phyloP scores from a whole-genome alignment of 2,888 invertebrate genomes.

The Cheilosia vernalis region DNA sequence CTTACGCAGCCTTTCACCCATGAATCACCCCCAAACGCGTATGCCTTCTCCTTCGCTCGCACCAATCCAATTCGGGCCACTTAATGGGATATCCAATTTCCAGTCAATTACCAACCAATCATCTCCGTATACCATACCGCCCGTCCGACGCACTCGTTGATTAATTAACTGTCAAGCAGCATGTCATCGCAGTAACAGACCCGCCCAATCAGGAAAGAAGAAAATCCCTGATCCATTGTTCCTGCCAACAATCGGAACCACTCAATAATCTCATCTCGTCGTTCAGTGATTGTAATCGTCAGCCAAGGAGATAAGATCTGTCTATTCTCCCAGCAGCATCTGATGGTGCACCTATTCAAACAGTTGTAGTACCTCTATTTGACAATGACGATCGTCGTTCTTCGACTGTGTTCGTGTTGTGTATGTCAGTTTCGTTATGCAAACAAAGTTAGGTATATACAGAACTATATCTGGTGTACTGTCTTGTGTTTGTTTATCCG shows the following conservation, averaged over 20 bases:
- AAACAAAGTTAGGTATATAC: constrained; percentile 45
- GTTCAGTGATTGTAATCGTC: constrained; percentile 62
- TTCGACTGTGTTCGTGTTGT: background rate
- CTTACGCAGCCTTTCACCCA: background rate
- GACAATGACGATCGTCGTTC: constrained; percentile 66
- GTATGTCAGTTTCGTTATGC: constrained; percentile 30
- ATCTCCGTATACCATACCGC: constrained; percentile 9
- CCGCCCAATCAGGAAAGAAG: constrained; percentile 69
- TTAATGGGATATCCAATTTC: constrained; percentile 63
- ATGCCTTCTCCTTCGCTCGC: background rate
- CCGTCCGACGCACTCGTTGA: constrained; percentile 50
- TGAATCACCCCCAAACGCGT: background rate
- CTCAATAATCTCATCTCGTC: constrained; percentile 64
- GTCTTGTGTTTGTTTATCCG: constrained; percentile 72
- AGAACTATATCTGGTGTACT: constrained; percentile 39
- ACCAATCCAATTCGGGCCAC: constrained; percentile 41
- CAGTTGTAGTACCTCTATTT: constrained; percentile 62
- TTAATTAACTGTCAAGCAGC: constrained; percentile 73
- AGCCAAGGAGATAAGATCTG: constrained; percentile 56
- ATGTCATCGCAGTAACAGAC: constrained; percentile 56
- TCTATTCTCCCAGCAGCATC: constrained; percentile 15
- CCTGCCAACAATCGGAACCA: constrained; percentile 67
- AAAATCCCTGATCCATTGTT: constrained; percentile 65
- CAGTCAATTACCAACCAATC: constrained; percentile 61
- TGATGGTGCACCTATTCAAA: constrained; percentile 53